Evolutionary conservation across 2,113 vertebrate genomes (phyloP).

Genomic region (Ariopsis seemanni): DNA sequence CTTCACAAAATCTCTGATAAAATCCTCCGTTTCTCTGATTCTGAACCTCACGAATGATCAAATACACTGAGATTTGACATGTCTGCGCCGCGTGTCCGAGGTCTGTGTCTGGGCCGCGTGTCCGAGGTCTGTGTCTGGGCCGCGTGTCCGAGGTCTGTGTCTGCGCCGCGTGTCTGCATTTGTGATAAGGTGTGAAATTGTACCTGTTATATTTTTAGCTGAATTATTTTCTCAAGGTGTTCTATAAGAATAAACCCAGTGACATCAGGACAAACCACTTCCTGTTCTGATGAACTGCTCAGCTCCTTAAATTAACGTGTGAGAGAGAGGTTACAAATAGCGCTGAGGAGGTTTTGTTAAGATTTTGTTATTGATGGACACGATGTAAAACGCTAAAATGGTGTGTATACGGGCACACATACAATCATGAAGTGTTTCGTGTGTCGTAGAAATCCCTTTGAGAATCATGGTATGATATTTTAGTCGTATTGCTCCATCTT

Average conservation of each 20-base stretch:
- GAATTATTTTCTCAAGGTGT: not conserved
- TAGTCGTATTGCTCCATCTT: not conserved
- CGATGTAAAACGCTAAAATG: too few relatives aligned
- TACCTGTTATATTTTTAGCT: not conserved
- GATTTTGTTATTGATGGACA: too few relatives aligned
- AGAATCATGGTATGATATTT: not conserved
- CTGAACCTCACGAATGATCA: not conserved
- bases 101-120: too few relatives aligned
- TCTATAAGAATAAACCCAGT: not conserved
- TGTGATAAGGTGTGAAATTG: not conserved
- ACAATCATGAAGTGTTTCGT: not conserved
- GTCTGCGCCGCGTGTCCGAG: too few relatives aligned
- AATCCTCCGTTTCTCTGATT: not conserved
- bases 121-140: too few relatives aligned
- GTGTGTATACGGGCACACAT: too few relatives aligned
- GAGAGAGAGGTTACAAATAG: not conserved
- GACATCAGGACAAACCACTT: not conserved
- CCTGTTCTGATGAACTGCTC: not conserved
- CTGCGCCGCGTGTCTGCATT: not conserved
- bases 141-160: too few relatives aligned
- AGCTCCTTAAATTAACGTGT: not conserved
- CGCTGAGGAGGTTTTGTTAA: too few relatives aligned
- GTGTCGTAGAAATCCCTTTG: not conserved
- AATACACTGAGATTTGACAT: too few relatives aligned
- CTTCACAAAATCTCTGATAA: not conserved